Percentiles rank a stretch among this genome's conserved stretches.
phyloP scores from a whole-genome alignment of 1,140 invertebrate species.

The Trichomalopsis sarcophagae region DNA sequence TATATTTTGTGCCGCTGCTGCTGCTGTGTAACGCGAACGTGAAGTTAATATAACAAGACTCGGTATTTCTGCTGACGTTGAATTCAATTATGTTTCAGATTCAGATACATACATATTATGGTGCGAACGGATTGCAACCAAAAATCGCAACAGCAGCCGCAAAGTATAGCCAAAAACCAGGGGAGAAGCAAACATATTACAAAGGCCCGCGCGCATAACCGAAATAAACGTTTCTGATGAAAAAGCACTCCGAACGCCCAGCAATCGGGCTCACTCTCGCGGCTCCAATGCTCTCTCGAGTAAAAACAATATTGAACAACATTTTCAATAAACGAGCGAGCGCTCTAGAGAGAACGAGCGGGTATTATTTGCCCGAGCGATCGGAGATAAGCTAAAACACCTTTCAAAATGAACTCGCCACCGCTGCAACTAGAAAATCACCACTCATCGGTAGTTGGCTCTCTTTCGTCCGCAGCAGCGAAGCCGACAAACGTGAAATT shows the following conservation, averaged over 20 bases:
- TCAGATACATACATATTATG: too few relatives aligned
- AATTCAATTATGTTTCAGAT: too few relatives aligned
- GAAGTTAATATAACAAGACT: too few relatives aligned
- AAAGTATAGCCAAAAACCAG: background rate
- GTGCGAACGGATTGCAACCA: too few relatives aligned
- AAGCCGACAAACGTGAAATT: constrained; percentile 46
- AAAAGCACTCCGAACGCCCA: background rate
- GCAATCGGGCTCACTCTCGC: background rate
- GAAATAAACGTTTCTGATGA: background rate
- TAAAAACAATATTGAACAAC: constrained; percentile 25
- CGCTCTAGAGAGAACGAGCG: background rate
- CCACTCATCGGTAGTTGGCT: constrained; percentile 18
- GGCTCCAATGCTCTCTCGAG: background rate
- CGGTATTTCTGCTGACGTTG: too few relatives aligned
- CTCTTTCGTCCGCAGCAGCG: background rate
- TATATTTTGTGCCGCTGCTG: too few relatives aligned
- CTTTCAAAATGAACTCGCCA: constrained; percentile 41
- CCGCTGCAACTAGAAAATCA: constrained; percentile 44
- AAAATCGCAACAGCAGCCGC: background rate
- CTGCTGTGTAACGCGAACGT: too few relatives aligned
- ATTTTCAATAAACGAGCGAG: constrained; percentile 29
- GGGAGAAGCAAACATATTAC: too few relatives aligned
- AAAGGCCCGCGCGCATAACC: background rate
- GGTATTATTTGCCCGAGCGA: constrained; percentile 28
- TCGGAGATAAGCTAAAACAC: constrained; percentile 41